A percentile compares a stretch with the other conserved stretches of the same genome.
These are phyloP conservation scores for Tortricodes alternella DNA, from an alignment of 2,888 invertebrate genomes.

Conservation along the genomic window DNA sequence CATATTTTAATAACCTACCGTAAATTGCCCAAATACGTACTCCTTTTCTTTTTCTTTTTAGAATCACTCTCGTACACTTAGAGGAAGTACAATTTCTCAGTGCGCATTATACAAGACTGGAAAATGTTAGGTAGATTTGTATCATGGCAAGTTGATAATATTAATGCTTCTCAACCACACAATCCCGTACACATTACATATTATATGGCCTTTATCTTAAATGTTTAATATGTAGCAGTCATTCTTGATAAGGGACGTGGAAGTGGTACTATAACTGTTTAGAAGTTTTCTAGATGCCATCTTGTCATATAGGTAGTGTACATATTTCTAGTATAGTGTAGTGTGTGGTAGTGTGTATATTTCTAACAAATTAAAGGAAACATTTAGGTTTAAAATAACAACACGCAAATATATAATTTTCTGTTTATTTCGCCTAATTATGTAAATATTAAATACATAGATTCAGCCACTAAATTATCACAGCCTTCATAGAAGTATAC, in stretches of 20 bases:
- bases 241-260: not conserved
- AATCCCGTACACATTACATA: not conserved
- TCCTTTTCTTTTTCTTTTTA: too few species aligned
- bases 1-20: too few species aligned
- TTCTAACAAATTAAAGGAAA: not conserved
- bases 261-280: not conserved
- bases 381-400: not conserved
- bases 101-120: not conserved
- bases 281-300: too few species aligned
- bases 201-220: not conserved
- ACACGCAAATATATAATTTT: not conserved
- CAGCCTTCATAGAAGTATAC: slow-evolving; percentile 58
- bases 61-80: too few species aligned
- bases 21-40: too few species aligned
- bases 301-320: too few species aligned
- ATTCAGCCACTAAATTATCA: slow-evolving; percentile 48
- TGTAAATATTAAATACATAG: not conserved
- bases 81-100: not conserved
- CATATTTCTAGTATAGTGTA: too few species aligned
- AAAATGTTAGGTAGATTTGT: not conserved
- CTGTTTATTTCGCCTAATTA: slow-evolving; percentile 12
- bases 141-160: not conserved
- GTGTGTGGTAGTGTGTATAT: too few species aligned
- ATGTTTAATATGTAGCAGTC: not conserved
- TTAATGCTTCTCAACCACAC: not conserved